Conservation (phyloP, 92 coral and sea anemone genomes). For the Zoanthus sociatus region DNA sequence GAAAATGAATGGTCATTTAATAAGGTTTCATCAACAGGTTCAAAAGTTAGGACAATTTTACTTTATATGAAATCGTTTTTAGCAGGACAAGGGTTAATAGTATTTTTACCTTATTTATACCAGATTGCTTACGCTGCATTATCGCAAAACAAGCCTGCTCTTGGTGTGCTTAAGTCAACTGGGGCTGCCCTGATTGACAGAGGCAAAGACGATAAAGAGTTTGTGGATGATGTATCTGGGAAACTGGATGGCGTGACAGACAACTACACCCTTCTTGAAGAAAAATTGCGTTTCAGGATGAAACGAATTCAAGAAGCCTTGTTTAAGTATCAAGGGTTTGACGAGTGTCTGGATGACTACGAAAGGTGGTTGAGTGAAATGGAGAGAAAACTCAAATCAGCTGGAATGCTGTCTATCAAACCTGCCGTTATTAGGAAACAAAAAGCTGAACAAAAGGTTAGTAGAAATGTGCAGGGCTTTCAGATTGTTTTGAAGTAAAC, state of each 20-base stretch:
- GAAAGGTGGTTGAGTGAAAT: constrained; percentile 89
- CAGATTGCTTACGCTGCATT: constrained; percentile 82
- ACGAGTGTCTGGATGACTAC: constrained; percentile 86
- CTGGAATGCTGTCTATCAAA: constrained; percentile 82
- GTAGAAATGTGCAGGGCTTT: not conserved
- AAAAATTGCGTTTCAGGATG: constrained; percentile 80
- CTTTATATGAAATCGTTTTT: no score
- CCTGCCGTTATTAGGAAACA: constrained; percentile 87
- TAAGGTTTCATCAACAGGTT: no score
- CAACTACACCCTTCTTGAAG: constrained; percentile 75
- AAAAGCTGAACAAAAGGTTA: constrained; percentile 82
- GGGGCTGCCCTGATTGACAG: constrained; percentile 87
- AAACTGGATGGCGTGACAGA: constrained; percentile 82
- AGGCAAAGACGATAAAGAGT: constrained; percentile 74
- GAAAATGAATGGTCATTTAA: no score
- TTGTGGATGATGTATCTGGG: constrained; percentile 80
- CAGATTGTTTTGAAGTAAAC: no score
- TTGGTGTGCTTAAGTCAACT: constrained; percentile 84
- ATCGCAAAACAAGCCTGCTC: constrained; percentile 82
- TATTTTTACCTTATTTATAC: not conserved
- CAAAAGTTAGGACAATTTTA: no score
- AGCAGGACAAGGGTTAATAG: not conserved
- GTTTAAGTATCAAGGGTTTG: constrained; percentile 80
- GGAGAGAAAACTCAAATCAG: constrained; percentile 80
- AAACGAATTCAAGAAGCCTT: constrained; percentile 77